These are phyloP conservation scores for Potamilus streckersoni DNA, from an alignment of 1,140 invertebrate genomes.

Conservation along the genomic window DNA sequence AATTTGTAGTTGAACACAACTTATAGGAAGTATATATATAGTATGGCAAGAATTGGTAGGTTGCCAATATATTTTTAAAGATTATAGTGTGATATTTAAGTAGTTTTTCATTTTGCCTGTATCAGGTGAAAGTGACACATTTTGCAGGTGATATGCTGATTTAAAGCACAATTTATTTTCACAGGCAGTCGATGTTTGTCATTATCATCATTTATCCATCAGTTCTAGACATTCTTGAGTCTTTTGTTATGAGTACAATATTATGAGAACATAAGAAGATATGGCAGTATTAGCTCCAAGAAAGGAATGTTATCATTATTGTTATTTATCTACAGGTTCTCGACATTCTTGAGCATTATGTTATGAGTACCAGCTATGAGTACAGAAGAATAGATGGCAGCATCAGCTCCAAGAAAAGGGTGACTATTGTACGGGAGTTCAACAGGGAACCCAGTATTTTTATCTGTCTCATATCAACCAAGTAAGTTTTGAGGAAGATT, in stretches of 20 bases:
- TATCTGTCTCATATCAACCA: slow-evolving; percentile 91
- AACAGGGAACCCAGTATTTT: slow-evolving; percentile 86
- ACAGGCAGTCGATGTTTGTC: no score
- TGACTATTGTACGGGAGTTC: slow-evolving; percentile 85
- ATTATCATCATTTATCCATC: slow-evolving; percentile 52
- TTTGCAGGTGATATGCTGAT: no score
- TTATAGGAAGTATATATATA: no score
- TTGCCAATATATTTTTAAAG: no score
- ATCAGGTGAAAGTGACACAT: no score
- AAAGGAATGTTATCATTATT: slow-evolving; percentile 73
- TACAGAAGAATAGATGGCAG: slow-evolving; percentile 93
- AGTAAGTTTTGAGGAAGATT: slow-evolving; percentile 43
- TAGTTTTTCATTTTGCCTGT: no score
- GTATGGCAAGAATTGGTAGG: no score
- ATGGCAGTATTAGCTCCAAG: slow-evolving; percentile 84
- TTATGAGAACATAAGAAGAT: slow-evolving; percentile 89
- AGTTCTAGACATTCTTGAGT: slow-evolving; percentile 90
- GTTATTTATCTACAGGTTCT: slow-evolving; percentile 77
- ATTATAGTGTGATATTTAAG: no score
- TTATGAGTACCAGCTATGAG: slow-evolving; percentile 79
- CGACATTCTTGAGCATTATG: slow-evolving; percentile 85
- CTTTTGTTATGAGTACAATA: slow-evolving; percentile 78
- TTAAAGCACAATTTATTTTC: no score
- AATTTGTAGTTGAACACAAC: no score
- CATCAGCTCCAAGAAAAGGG: slow-evolving; percentile 81